Evolutionary conservation across 2,113 vertebrate species (phyloP).

Genomic region (Pygoscelis adeliae): DNA sequence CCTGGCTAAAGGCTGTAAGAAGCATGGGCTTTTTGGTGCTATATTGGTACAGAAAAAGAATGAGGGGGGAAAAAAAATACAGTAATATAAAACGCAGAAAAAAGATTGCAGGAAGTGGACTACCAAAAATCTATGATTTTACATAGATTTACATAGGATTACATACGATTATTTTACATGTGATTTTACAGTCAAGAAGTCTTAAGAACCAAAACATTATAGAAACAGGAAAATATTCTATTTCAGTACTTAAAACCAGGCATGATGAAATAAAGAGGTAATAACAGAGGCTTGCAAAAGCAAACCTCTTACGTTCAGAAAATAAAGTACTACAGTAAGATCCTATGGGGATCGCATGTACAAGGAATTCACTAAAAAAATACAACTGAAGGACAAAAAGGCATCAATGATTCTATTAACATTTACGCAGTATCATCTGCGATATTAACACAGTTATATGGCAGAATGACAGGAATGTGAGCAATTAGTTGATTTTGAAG

Average conservation of each 20-base stretch:
- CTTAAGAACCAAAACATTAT: neutral
- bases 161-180: neutral
- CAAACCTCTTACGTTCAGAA: neutral
- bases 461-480: neutral
- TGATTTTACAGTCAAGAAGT: neutral
- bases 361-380: neutral
- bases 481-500: neutral
- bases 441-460: rapidly evolving
- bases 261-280: neutral
- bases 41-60: neutral
- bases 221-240: neutral
- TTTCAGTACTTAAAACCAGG: neutral
- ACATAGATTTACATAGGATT: neutral
- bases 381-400: neutral
- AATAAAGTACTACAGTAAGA: neutral
- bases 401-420: neutral
- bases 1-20: neutral
- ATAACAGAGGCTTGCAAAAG: neutral
- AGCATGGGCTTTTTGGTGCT: neutral
- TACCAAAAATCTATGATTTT: neutral
- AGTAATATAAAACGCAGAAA: neutral
- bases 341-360: rapidly evolving
- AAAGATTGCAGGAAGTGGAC: neutral
- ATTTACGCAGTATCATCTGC: neutral
- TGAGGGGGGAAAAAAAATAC: rapidly evolving